Evolutionary conservation across 2,888 invertebrate genomes (phyloP).

Genomic region (Drosophila rellima): DNA sequence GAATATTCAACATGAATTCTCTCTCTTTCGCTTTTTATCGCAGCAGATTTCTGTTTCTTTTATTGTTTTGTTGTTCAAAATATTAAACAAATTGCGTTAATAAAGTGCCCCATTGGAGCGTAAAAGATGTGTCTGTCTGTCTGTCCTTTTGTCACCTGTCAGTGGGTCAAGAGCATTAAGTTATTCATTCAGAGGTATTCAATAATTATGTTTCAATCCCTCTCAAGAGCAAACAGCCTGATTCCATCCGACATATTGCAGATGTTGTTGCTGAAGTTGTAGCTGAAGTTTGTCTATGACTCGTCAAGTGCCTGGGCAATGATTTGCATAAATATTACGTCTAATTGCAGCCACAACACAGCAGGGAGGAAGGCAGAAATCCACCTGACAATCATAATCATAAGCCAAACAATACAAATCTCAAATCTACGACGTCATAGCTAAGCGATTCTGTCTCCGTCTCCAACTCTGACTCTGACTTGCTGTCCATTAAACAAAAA

Average conservation of each 20-base stretch:
- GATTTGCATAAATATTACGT: conserved; percentile 74
- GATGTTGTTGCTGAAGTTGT: conserved; percentile 8
- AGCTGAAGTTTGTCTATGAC: conserved; percentile 33
- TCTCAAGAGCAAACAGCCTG: conserved; percentile 38
- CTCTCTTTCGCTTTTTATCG: conserved; percentile 18
- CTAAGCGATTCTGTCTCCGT: conserved; percentile 31
- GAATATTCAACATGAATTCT: conserved; percentile 23
- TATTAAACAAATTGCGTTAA: conserved; percentile 50
- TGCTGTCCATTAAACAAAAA: conserved; percentile 50
- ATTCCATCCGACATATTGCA: conserved; percentile 14
- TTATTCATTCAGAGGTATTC: conserved; percentile 34
- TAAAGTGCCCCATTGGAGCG: conserved; percentile 51
- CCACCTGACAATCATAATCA: conserved; percentile 71
- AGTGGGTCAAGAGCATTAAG: conserved; percentile 76
- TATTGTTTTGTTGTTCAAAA: background rate
- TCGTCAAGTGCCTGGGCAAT: conserved; percentile 47
- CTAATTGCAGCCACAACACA: conserved; percentile 66
- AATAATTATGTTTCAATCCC: conserved; percentile 49
- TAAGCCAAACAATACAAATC: conserved; percentile 45
- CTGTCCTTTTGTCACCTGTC: conserved; percentile 62
- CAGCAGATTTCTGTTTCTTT: conserved; percentile 24
- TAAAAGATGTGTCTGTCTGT: conserved; percentile 18
- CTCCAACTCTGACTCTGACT: background rate
- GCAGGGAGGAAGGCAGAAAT: background rate
- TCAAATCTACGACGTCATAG: conserved; percentile 30